phyloP scores from a whole-genome alignment of 2,888 invertebrate species.

The Synergus itoensis region DNA sequence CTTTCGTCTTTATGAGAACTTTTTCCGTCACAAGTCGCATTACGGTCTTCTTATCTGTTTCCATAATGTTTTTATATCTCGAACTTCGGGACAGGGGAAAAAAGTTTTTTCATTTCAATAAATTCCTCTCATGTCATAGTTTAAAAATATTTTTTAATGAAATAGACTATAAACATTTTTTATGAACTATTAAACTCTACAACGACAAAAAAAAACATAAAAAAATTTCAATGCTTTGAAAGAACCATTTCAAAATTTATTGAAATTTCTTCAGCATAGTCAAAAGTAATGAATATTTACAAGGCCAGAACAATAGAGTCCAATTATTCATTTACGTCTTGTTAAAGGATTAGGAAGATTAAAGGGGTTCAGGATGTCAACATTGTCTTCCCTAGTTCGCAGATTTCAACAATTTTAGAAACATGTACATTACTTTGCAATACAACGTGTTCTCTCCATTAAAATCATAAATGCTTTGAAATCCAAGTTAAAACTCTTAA shows the following conservation, averaged over 20 bases:
- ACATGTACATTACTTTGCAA: conserved; percentile 22
- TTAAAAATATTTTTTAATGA: background rate
- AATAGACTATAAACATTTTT: background rate
- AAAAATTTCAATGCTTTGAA: too few species aligned
- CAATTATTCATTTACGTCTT: background rate
- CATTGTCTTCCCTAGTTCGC: conserved; percentile 5
- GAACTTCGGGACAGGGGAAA: background rate
- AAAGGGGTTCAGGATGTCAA: conserved; percentile 16
- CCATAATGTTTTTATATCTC: conserved; percentile 1
- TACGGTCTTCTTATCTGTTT: conserved; percentile 14
- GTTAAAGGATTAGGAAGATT: conserved; percentile 24
- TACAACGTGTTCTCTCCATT: background rate
- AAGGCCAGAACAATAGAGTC: background rate
- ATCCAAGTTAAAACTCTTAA: too few species aligned
- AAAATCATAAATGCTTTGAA: too few species aligned
- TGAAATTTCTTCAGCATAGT: background rate
- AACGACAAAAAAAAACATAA: too few species aligned
- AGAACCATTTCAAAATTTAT: too few species aligned
- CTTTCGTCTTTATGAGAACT: background rate
- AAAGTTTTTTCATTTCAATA: conserved; percentile 32
- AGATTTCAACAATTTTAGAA: conserved; percentile 15
- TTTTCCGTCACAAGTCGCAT: conserved; percentile 16
- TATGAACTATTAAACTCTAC: background rate
- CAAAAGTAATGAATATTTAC: conserved; percentile 5
- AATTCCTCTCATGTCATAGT: background rate